phyloP scores from a whole-genome alignment of 2,797 vertebrate species.

The Lycodopsis pacificus region DNA sequence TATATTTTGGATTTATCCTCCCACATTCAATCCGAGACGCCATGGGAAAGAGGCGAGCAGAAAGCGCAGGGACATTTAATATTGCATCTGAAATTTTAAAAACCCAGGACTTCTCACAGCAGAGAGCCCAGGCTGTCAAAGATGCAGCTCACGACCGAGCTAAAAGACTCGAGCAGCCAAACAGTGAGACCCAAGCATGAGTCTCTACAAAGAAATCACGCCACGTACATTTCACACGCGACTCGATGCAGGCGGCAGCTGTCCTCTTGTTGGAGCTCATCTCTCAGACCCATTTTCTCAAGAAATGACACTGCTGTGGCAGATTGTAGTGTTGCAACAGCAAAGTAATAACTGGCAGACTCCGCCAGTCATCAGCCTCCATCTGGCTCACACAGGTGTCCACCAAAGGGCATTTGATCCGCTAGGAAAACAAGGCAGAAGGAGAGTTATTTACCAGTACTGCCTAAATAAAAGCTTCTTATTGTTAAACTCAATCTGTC shows the following conservation, averaged over 20 bases:
- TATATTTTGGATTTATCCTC: constrained; percentile 65
- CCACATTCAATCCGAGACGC: constrained; percentile 82
- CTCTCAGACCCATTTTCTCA: background rate
- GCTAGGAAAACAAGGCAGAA: background rate
- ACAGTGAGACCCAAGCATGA: accelerated
- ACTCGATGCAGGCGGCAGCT: background rate
- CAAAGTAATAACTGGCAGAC: background rate
- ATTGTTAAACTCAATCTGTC: background rate
- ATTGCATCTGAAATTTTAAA: constrained; percentile 76
- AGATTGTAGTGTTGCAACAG: background rate
- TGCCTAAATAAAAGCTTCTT: background rate
- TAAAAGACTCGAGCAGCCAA: background rate
- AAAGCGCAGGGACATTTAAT: constrained; percentile 85
- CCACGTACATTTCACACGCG: background rate
- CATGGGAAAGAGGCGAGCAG: constrained; percentile 71
- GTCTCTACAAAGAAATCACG: background rate
- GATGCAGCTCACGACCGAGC: constrained; percentile 63
- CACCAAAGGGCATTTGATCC: background rate
- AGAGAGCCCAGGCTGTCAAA: constrained; percentile 84
- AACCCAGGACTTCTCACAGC: constrained; percentile 76
- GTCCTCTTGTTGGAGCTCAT: background rate
- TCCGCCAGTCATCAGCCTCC: constrained; percentile 44
- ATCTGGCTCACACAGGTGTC: constrained; percentile 27
- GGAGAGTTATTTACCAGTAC: background rate
- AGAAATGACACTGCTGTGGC: background rate